Base-by-base conservation (phyloP, 1,140 invertebrate genomes). In the Sitophilus oryzae region DNA sequence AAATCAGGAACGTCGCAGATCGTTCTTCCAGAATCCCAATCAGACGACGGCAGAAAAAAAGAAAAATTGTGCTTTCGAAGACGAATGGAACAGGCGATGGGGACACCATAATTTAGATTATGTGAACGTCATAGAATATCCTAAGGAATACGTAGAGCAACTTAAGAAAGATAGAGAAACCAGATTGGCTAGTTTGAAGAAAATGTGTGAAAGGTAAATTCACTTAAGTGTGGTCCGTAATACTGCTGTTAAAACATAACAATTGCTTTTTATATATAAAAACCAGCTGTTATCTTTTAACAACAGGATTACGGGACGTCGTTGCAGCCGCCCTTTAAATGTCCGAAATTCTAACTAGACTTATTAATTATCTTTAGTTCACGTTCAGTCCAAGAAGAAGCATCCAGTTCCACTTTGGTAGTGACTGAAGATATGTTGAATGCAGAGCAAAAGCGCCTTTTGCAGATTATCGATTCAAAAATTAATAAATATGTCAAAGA, bases 31-130 rank as follows among this genome's bases (percentile, higher is more conserved):
- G 14, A 25, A 11, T 9, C 11, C 42, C 2, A 23, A 44, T 15
- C 19, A 44, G 15, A 23, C 42, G 3, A 22, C 2, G 9, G 3
- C 3, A n/a, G 42, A 22, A 44, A 25, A 44, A 20, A 9, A 44
- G 14, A 44, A 22, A n/a, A 44, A 5, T 4, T 9, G 20, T 22
- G 10, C 42, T 22, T n/a, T 23, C 3, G 3, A 23, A 20, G 42
- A 44, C 14, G 42, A 44, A 44, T 44, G 42, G 42, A 44, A 44
- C 25, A 3, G 14, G 6, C 5, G 19, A 44, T 44, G 19, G 19
- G 42, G 42, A 11, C 10, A 44, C 9, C 42, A 44, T 25, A 22
- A 22, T 25, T 20, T 4, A 22, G 42, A 44, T 15, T 44, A 23
- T 44, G 42, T 44, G 25, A 23, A 44, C 19, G 22, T 25, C 2